These are phyloP conservation scores for Marmota flaviventris DNA, from an alignment of 2,113 vertebrate genomes.

Conservation along the genomic window DNA sequence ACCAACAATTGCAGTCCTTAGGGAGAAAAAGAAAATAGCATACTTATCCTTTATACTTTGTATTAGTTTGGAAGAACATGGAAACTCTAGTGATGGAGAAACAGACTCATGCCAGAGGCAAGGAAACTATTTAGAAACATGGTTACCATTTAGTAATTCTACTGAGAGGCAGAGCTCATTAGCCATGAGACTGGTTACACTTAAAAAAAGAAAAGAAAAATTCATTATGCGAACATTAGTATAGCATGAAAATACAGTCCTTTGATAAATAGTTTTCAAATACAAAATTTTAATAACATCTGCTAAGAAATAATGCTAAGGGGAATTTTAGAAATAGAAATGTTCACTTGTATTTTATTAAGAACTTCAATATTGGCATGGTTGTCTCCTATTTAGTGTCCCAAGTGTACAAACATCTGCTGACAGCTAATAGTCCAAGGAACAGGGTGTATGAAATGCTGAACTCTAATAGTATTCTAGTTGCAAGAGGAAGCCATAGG, in stretches of 20 bases:
- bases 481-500: neutral
- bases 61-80: conserved; percentile 74
- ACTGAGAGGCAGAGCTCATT: conserved; percentile 76
- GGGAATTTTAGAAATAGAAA: conserved; percentile 55
- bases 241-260: conserved; percentile 67
- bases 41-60: conserved; percentile 72
- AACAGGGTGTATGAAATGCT: neutral
- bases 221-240: conserved; percentile 71
- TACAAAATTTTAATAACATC: conserved; percentile 51
- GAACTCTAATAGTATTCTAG: neutral
- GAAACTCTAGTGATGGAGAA: conserved; percentile 71
- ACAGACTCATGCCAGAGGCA: conserved; percentile 77
- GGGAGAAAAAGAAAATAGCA: conserved; percentile 78
- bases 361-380: conserved; percentile 29
- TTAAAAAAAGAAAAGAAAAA: neutral
- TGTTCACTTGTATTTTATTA: conserved; percentile 44
- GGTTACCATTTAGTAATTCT: conserved; percentile 83
- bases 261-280: conserved; percentile 74
- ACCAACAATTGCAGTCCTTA: conserved; percentile 78
- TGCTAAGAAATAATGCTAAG: conserved; percentile 19
- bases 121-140: conserved; percentile 82
- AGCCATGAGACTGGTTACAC: conserved; percentile 71
- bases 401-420: conserved; percentile 28
- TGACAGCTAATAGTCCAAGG: neutral
- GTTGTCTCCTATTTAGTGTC: conserved; percentile 42